Conservation (phyloP, 1,140 invertebrate genomes). For the Babylonia areolata region DNA sequence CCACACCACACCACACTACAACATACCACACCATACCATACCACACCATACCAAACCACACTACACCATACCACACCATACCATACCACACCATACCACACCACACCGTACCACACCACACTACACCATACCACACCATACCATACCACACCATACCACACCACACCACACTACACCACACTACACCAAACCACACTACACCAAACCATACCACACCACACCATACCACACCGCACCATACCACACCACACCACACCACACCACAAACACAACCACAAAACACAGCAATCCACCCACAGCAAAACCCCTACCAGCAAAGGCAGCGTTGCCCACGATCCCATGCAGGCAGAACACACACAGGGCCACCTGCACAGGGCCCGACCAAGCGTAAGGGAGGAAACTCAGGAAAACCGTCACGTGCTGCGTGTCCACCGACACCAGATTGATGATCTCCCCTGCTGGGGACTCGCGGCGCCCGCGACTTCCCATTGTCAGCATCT, state of each 20-base stretch:
- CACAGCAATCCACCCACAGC: neutral
- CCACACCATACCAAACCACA: no score
- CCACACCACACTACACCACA: no score
- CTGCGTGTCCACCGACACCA: slow-evolving; percentile 30
- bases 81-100: no score
- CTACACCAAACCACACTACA: no score
- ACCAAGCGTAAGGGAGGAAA: slow-evolving; percentile 34
- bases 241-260: neutral
- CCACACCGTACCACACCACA: no score
- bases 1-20: no score
- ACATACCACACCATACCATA: no score
- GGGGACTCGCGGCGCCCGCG: neutral
- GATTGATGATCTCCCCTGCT: slow-evolving; percentile 33
- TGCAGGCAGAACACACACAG: slow-evolving; percentile 15
- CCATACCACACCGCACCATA: no score
- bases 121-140: no score
- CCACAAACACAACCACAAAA: neutral
- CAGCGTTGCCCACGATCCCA: neutral
- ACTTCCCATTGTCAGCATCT: neutral
- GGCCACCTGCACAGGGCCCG: slow-evolving; percentile 1
- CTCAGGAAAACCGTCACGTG: slow-evolving; percentile 28
- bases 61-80: no score
- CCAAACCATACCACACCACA: no score
- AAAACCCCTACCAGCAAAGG: slow-evolving; percentile 24
- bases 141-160: no score